Base-by-base conservation (phyloP, 2,797 vertebrate species). In the Muscicapa striata region DNA sequence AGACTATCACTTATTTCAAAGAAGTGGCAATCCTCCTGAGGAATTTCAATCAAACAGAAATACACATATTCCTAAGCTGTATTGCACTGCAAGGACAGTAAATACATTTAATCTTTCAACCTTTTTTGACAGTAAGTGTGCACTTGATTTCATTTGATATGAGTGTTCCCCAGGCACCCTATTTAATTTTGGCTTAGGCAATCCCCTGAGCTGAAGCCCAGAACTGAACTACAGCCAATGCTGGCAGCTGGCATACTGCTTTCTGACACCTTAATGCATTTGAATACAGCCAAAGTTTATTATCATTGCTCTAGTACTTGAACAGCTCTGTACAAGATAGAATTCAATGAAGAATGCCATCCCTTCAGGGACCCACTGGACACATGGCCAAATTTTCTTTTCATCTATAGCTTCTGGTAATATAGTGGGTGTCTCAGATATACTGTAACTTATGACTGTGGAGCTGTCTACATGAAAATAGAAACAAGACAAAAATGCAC, bases 261-360 rank as follows among this genome's bases (percentile, higher is more conserved):
- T 87, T 73, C 48, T 91, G 85, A 94, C 84, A 93, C 40, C 62
- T 93, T 66, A 88, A 89, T 79, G 66, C 45, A 80, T 61, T 89
- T 68, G 36, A 78, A 92, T 77, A 51, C 41, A 83, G 27, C 49
- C 27, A 46, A 70, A 93, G 86, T 90, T 80, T 90, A 95, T 73
- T 89, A 73, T 34, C 51, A 68, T 12, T 90, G 30, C 77, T 79
- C 27, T 73, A 79, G 46, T 63, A 75, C 38, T 64, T 38, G 21
- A 76, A 51, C n/a, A 93, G 68, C 45, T 80, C 66, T 49, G 87
- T 72, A 80, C 45, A 81, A 36, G 67, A 84, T 5, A 43, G n/a
- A 87, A 48, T 38, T 72, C 77, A 78, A 2, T 48, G 72, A 84
- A 93, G 58, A 75, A 87, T 46, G 46, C 27, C 30, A 41, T 57